Percentiles rank a stretch among this genome's conserved stretches.
Conservation (phyloP, 2,113 vertebrate species). For the Brachyistius frenatus region DNA sequence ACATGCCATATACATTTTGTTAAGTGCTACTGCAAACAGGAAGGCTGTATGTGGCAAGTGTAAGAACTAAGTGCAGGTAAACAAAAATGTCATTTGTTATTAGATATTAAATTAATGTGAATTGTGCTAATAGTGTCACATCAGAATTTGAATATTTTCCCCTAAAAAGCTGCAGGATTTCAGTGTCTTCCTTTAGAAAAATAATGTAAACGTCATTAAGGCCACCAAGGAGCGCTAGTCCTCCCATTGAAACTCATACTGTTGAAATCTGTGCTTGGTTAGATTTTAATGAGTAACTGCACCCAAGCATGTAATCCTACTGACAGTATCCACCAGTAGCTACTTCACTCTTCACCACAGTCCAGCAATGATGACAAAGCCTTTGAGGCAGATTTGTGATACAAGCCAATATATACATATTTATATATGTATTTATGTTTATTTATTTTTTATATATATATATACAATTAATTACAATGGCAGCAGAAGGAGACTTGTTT, state of each 20-base stretch:
- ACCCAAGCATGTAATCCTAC: background rate
- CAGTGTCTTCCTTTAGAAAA: background rate
- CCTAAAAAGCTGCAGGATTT: background rate
- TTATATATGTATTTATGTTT: no score
- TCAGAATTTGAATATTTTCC: background rate
- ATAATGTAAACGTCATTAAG: background rate
- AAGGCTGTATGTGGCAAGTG: background rate
- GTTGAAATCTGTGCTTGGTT: background rate
- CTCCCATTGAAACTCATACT: background rate
- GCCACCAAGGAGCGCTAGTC: background rate
- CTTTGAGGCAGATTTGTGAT: no score
- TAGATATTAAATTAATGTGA: background rate
- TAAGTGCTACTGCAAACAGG: slow-evolving; percentile 38
- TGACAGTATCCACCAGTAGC: no score
- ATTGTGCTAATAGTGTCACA: background rate
- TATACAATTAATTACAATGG: no score
- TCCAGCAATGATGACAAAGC: no score
- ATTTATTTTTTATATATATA: no score
- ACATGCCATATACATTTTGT: slow-evolving; percentile 42
- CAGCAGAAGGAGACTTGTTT: no score
- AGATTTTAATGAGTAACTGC: background rate
- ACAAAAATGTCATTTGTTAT: slow-evolving; percentile 12
- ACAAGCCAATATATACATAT: no score
- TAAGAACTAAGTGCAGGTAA: background rate
- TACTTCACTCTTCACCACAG: no score